Evolutionary conservation across 37 sponge, comb jelly and placozoan species (phyloP).

Genomic region (Aplysina aerophoba): DNA sequence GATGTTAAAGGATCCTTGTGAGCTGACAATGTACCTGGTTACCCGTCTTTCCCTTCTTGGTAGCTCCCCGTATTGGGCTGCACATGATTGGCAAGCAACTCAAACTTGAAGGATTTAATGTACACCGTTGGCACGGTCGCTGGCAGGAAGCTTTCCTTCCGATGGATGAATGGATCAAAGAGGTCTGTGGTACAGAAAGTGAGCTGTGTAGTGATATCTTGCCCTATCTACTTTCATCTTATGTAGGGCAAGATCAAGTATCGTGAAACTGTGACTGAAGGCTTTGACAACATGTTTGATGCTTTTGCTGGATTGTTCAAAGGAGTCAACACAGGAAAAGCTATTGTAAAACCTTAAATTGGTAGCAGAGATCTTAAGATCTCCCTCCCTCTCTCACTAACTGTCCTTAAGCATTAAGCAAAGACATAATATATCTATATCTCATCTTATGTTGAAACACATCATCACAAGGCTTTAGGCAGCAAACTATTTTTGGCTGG

Average conservation of each 20-base stretch:
- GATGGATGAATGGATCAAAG: slow-evolving; percentile 65
- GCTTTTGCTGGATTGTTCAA: slow-evolving; percentile 65
- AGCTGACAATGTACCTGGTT: no score
- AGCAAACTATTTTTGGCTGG: no score
- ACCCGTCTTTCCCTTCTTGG: background rate
- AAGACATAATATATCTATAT: no score
- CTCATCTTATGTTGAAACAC: no score
- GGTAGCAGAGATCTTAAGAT: no score
- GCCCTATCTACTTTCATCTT: background rate
- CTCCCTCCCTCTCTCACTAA: no score
- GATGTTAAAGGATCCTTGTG: no score
- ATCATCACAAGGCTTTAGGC: no score
- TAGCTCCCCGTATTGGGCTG: slow-evolving; percentile 24
- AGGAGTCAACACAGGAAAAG: slow-evolving; percentile 65
- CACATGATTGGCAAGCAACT: slow-evolving; percentile 58
- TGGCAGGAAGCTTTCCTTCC: slow-evolving; percentile 60
- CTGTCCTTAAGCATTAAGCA: no score
- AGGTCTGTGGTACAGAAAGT: slow-evolving; percentile 51
- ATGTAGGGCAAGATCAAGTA: slow-evolving; percentile 41
- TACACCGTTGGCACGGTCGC: slow-evolving; percentile 23
- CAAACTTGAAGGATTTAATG: slow-evolving; percentile 74
- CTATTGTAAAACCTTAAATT: slow-evolving; percentile 64
- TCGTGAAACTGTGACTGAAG: slow-evolving; percentile 54
- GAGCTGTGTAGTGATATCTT: background rate
- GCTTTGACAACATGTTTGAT: slow-evolving; percentile 78